Conservation (phyloP, 2,888 invertebrate species). For the Lithophane socia region DNA sequence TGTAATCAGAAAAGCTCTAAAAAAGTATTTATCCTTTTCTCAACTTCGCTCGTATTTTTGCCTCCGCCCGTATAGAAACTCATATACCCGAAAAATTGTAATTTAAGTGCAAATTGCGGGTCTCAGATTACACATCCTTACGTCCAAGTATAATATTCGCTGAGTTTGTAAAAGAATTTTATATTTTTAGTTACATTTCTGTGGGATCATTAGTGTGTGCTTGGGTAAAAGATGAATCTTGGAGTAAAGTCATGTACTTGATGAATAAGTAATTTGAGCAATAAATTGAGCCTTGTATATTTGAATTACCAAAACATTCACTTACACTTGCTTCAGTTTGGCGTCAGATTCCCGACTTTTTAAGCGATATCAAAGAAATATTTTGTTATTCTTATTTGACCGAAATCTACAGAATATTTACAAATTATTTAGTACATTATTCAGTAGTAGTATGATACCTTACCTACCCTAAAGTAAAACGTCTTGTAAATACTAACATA, state of each 20-base stretch:
- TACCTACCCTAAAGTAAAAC: not conserved
- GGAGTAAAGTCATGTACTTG: not conserved
- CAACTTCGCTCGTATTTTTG: conserved; percentile 54
- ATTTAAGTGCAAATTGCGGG: conserved; percentile 65
- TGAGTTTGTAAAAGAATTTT: conserved; percentile 48
- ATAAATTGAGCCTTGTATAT: not conserved
- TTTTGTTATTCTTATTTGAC: not conserved
- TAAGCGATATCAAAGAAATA: not conserved
- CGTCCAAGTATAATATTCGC: conserved; percentile 45
- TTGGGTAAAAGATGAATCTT: conserved; percentile 5
- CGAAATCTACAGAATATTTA: not conserved
- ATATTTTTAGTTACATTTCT: conserved; percentile 54
- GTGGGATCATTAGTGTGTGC: conserved; percentile 30
- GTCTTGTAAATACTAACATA: not conserved
- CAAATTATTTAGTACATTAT: too few relatives aligned
- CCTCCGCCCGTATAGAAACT: conserved; percentile 48
- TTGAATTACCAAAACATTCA: not conserved
- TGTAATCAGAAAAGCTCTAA: conserved; percentile 50
- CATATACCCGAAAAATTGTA: conserved; percentile 61
- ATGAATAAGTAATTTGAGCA: not conserved
- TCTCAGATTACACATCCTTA: conserved; percentile 61
- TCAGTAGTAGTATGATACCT: too few relatives aligned
- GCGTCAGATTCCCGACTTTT: not conserved
- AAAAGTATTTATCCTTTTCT: conserved; percentile 54
- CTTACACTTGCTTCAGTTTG: not conserved